phyloP scores from a whole-genome alignment of 1,140 invertebrate genomes.

The Diabrotica undecimpunctata region DNA sequence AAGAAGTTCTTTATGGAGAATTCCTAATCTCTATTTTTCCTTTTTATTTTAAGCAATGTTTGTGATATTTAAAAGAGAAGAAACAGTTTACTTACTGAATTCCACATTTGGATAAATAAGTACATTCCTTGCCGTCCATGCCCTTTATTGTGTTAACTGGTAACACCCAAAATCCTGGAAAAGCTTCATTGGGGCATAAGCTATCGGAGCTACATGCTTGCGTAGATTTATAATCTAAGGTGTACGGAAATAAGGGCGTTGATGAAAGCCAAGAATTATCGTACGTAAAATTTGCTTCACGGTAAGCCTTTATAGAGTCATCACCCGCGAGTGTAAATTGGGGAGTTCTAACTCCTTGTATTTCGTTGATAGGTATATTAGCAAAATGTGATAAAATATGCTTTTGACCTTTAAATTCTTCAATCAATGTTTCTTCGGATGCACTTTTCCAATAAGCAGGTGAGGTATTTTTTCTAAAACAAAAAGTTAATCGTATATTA shows the following conservation, averaged over 20 bases:
- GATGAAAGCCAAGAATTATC: conserved; percentile 64
- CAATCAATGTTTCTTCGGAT: conserved; percentile 19
- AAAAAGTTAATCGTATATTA: too few species aligned
- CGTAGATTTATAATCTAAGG: conserved; percentile 58
- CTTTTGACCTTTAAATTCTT: conserved; percentile 37
- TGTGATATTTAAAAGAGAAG: too few species aligned
- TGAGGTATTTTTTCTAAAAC: conserved; percentile 62
- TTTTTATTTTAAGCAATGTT: too few species aligned
- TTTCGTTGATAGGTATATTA: conserved; percentile 34
- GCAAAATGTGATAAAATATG: conserved; percentile 36
- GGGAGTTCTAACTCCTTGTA: conserved; percentile 36
- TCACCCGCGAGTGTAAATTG: conserved; percentile 42
- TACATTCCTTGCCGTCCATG: conserved; percentile 50
- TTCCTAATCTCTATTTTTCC: too few species aligned
- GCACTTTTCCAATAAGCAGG: conserved; percentile 42
- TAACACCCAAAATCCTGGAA: conserved; percentile 59
- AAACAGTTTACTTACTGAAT: conserved; percentile 48
- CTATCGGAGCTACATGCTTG: conserved; percentile 59
- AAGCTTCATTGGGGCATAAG: conserved; percentile 60
- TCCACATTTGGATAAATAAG: conserved; percentile 59
- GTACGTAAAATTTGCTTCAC: conserved; percentile 52
- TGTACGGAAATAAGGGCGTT: conserved; percentile 61
- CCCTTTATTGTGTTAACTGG: conserved; percentile 62
- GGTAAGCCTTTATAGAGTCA: conserved; percentile 51
- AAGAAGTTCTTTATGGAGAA: too few species aligned